Conservation (phyloP, 1,140 invertebrate genomes). For the Bombus confusus region DNA sequence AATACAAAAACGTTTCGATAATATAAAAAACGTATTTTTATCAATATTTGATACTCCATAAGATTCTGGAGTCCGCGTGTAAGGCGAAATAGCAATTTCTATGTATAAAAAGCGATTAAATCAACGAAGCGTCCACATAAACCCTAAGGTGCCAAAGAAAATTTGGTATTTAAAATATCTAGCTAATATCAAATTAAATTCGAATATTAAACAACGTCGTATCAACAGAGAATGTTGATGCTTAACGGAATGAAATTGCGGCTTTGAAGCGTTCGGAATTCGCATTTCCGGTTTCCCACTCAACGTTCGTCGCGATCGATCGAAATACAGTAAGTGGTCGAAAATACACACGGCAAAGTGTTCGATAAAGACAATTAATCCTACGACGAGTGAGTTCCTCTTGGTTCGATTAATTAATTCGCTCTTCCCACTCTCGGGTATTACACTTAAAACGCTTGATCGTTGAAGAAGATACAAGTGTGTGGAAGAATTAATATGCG, state of each 20-base stretch:
- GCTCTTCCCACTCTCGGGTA: not conserved
- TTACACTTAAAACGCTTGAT: slow-evolving; percentile 14
- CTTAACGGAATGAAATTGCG: not conserved
- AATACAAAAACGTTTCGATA: too few species aligned
- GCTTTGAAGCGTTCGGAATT: not conserved
- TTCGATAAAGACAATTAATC: slow-evolving; percentile 6
- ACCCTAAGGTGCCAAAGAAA: too few species aligned
- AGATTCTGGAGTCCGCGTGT: too few species aligned
- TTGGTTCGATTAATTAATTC: not conserved
- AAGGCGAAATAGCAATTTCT: too few species aligned
- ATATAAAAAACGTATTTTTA: too few species aligned
- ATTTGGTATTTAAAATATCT: too few species aligned
- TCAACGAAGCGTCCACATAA: too few species aligned
- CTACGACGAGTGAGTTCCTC: not conserved
- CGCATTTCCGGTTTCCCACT: not conserved
- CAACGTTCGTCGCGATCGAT: not conserved
- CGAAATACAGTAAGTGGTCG: not conserved
- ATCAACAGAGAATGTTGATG: too few species aligned
- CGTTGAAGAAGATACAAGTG: not conserved
- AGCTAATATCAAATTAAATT: too few species aligned
- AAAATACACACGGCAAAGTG: not conserved
- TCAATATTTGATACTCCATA: too few species aligned
- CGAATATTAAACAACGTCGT: too few species aligned
- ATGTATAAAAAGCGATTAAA: too few species aligned
- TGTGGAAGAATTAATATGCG: not conserved